Evolutionary conservation across 2,888 invertebrate species (phyloP).

Genomic region (Dryadula phaetusa): DNA sequence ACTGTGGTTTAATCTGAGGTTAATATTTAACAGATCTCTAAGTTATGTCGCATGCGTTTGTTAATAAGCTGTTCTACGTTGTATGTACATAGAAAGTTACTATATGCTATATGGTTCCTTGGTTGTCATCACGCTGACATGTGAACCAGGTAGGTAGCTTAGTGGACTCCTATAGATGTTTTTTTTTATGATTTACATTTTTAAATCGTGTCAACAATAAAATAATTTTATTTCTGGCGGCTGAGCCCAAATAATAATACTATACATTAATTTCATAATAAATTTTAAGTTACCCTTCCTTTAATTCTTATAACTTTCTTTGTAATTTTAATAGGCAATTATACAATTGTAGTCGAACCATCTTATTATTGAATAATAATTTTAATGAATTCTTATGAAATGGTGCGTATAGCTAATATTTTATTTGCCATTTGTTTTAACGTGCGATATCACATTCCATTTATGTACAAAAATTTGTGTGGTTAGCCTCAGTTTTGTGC

Average conservation of each 20-base stretch:
- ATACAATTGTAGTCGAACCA: conserved; percentile 45
- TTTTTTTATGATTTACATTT: conserved; percentile 10
- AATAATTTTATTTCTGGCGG: not conserved
- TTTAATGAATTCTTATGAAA: conserved; percentile 54
- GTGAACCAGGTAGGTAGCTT: conserved; percentile 44
- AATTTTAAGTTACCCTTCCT: conserved; percentile 34
- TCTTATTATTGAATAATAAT: conserved; percentile 37
- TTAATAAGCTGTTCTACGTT: conserved; percentile 25
- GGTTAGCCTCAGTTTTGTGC: conserved; percentile 41
- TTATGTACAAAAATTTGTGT: conserved; percentile 64
- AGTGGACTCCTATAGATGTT: conserved; percentile 3
- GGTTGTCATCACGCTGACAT: conserved; percentile 36
- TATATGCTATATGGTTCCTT: conserved; percentile 28
- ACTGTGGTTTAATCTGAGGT: not conserved
- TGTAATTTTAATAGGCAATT: conserved; percentile 47
- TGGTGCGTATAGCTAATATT: conserved; percentile 59
- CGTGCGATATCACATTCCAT: conserved; percentile 78
- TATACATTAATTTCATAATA: conserved; percentile 21
- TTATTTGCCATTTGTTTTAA: conserved; percentile 57
- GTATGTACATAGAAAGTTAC: conserved; percentile 39
- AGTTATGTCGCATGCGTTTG: conserved; percentile 21
- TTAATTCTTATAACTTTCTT: conserved; percentile 13
- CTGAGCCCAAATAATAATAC: conserved; percentile 17
- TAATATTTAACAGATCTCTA: not conserved
- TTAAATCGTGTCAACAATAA: not conserved